Evolutionary conservation across 1,140 invertebrate genomes (phyloP), one percentile per base, ranked within the genome.

Genomic region (Adelges cooleyi): DNA sequence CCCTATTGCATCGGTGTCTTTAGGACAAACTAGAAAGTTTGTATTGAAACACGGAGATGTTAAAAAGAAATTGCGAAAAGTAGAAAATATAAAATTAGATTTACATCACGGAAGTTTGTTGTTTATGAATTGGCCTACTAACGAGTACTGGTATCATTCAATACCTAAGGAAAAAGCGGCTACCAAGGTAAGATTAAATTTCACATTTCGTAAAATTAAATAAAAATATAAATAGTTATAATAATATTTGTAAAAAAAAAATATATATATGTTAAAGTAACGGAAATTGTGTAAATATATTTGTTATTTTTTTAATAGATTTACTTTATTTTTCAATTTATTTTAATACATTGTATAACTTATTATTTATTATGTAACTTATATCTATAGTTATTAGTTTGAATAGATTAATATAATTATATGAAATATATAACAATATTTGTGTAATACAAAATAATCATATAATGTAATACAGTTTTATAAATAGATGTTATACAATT

Each of bases 61-160:
- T 22, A 67, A 71, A 20, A 70, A 74, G 6, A 80, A 76, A 68
- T 74, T 72, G 40, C 67, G 71, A 36, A 75, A 79, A 67, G 67
- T 74, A 36, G 68, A 74, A 72, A 73, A 76, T 77, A 77, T 85
- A 2, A 84, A 79, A 72, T 71, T 86, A 10, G 73, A 75, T 54
- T 72, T 87, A 51, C 77, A 82, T 68, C 78, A 85, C 74, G 84
- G 85, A 2, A 84, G 82, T 72, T 69, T 86, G 17, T 71, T 87
- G 36, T 68, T 86, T 42, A 87, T 87, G 85, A 84, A 86, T 69
- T 77, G 78, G n/a, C 85, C 85, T 2, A 86, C 85, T 8, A 87
- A 87, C 71, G 74, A 78, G 50, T 76, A 77, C 69, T 87, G 86
- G 85, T 86, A 85, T 72, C 85, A 87, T 74, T 81, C 82, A 27